These are phyloP conservation scores for Hypercompe scribonia DNA, from an alignment of 2,888 invertebrate genomes.

Conservation along the genomic window DNA sequence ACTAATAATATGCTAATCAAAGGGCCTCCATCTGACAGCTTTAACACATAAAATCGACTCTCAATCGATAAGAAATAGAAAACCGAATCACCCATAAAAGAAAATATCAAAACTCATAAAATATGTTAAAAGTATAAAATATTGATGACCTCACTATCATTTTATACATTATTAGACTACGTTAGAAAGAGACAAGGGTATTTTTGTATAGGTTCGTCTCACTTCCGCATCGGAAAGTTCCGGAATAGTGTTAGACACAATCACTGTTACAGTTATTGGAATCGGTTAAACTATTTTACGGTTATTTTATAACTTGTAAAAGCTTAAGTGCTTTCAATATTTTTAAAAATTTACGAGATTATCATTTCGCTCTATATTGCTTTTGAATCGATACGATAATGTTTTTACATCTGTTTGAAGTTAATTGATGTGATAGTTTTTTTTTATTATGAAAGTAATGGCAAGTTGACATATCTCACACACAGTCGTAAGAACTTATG, in stretches of 20 bases:
- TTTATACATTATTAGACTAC: conserved; percentile 16
- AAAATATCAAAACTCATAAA: conserved; percentile 42
- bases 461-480: no score
- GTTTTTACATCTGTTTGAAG: background rate
- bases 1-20: conserved; percentile 11
- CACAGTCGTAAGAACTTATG: no score
- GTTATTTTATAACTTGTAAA: conserved; percentile 46
- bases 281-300: conserved; percentile 41
- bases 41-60: conserved; percentile 20
- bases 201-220: conserved; percentile 6
- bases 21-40: conserved; percentile 9
- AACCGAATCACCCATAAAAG: conserved; percentile 22
- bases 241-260: conserved; percentile 19
- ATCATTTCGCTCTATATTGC: conserved; percentile 28
- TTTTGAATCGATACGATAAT: conserved; percentile 22
- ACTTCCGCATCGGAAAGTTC: conserved; percentile 12
- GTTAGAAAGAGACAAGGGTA: conserved; percentile 8
- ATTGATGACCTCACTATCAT: conserved; percentile 21
- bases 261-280: conserved; percentile 22
- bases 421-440: background rate
- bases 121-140: conserved; percentile 29
- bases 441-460: background rate
- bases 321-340: conserved; percentile 33
- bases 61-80: conserved; percentile 23
- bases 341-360: conserved; percentile 28